phyloP scores from a whole-genome alignment of 2,113 vertebrate genomes.

The Paedocypris sp. region DNA sequence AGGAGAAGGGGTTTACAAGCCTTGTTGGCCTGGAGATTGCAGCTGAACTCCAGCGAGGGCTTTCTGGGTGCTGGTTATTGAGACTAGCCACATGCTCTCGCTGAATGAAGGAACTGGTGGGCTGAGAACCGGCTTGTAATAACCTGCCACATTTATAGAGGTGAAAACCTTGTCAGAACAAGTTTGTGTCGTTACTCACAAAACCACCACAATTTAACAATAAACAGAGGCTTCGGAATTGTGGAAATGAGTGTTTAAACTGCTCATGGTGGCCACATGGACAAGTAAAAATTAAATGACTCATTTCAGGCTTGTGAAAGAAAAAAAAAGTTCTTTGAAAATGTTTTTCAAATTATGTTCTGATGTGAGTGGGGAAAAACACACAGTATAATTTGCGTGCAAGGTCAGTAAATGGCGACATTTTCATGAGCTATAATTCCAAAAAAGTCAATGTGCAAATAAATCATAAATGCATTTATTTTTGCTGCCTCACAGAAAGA shows the following conservation, averaged over 20 bases:
- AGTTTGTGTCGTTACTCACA: constrained; percentile 7
- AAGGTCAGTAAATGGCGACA: no score
- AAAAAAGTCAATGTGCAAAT: no score
- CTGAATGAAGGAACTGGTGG: constrained; percentile 41
- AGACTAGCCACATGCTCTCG: constrained; percentile 38
- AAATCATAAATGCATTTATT: no score
- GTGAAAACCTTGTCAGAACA: constrained; percentile 17
- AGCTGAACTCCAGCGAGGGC: constrained; percentile 31
- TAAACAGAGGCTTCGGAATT: neutral
- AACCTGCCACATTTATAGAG: constrained; percentile 39
- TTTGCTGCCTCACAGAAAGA: no score
- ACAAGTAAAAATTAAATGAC: no score
- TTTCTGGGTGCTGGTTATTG: constrained; percentile 52
- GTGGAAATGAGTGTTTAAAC: neutral
- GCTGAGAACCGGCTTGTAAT: constrained; percentile 26
- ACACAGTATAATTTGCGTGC: no score
- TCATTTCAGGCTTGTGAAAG: no score
- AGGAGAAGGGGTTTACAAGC: constrained; percentile 39
- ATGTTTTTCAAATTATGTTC: no score
- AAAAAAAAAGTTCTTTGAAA: no score
- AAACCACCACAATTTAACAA: neutral
- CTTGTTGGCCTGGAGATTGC: constrained; percentile 32
- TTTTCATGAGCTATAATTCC: no score
- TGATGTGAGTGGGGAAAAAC: no score
- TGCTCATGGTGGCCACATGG: no score